Evolutionary conservation across 2,888 invertebrate genomes (phyloP), one percentile per base, ranked within the genome.

Genomic region (Xanthorhoe designata): DNA sequence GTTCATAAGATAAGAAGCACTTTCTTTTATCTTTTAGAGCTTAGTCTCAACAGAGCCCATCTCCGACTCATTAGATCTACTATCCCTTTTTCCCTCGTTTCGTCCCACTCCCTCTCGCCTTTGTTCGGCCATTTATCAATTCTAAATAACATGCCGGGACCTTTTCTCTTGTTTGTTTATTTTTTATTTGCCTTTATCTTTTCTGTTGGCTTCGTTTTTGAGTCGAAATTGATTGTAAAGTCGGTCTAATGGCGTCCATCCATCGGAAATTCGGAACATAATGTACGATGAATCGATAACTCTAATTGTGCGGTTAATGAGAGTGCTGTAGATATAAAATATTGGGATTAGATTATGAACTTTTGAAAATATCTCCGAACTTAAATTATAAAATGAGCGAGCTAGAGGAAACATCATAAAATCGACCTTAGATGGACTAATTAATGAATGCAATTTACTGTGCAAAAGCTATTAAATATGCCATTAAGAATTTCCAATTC

Each of bases 91-190:
- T 77, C 64, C 77, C 88, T 86, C 90, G 90, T 87, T 90, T 76
- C 75, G 78, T 90, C 86, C 81, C 79, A 69, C 75, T 92, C 87
- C 61, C 81, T 75, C 90, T 81, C 91, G 82, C 87, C 91, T 90
- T 84, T 83, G 89, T 88, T 86, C 87, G 89, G 86, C 90, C 89
- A 93, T 93, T 93, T 93, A 93, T 93, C 93, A 92, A 93, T 91
- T 89, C 93, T 89, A 92, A 93, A 92, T 92, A 93, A 92, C 92
- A 91, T 92, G 88, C 88, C 90, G 89, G 89, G 90, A 82, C 86
- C 88, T 89, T 92, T 91, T 89, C 87, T 87, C 83, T 83, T 87
- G 88, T 91, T 90, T 92, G 83, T 92, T 92, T 91, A 81, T 91
- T 91, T 91, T 92, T 91, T 92, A 89, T 90, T 92, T 90, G 89